Evolutionary conservation across 2,113 vertebrate species (phyloP).

Genomic region (Phoxinus phoxinus): DNA sequence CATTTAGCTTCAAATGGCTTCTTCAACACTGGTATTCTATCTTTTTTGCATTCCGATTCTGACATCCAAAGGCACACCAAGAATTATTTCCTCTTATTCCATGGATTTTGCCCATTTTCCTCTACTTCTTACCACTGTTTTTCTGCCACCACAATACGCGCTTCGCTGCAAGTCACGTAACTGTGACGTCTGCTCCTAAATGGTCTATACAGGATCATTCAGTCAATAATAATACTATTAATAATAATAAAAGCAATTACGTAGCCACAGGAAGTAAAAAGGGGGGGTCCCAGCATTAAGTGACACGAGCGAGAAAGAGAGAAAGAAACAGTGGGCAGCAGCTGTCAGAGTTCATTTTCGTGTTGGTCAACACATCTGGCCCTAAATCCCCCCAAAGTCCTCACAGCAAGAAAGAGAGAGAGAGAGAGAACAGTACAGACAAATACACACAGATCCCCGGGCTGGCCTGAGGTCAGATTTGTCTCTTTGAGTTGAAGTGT

Average conservation of each 20-base stretch:
- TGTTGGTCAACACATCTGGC: conserved; percentile 65
- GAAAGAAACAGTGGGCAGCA: conserved; percentile 52
- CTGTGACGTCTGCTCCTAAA: too few relatives aligned
- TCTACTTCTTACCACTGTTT: too few relatives aligned
- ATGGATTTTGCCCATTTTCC: too few relatives aligned
- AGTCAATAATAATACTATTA: background rate
- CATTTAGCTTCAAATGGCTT: too few relatives aligned
- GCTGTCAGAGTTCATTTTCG: conserved; percentile 72
- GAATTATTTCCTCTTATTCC: too few relatives aligned
- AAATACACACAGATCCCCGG: conserved; percentile 7
- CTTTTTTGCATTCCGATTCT: too few relatives aligned
- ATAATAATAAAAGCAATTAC: background rate
- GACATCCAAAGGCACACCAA: too few relatives aligned
- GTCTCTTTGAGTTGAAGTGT: conserved; percentile 34
- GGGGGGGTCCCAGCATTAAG: conserved; percentile 7
- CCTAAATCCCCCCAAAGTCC: conserved; percentile 57
- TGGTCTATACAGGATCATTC: too few relatives aligned
- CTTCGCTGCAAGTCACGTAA: too few relatives aligned
- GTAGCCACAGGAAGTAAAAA: conserved; percentile 46
- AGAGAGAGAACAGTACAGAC: conserved; percentile 14
- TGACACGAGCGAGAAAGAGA: conserved; percentile 42
- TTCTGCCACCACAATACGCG: too few relatives aligned
- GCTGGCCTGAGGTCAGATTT: conserved; percentile 40
- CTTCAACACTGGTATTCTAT: too few relatives aligned
- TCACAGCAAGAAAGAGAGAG: conserved; percentile 46